Conservation (phyloP, 2,797 vertebrate genomes). For the Rhincodon typus region DNA sequence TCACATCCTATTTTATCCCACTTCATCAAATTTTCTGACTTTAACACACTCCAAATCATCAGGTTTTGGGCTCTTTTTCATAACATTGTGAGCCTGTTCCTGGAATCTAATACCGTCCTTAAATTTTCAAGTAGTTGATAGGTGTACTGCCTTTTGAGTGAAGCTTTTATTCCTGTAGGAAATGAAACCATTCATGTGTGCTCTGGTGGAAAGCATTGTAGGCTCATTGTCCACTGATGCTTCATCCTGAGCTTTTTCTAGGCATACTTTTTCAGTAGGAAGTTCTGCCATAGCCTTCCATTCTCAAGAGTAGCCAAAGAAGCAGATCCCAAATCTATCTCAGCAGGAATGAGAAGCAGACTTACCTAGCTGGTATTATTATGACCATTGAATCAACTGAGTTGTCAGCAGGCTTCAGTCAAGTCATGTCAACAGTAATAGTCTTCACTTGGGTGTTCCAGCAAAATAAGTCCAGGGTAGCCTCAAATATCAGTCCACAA, state of each 20-base stretch:
- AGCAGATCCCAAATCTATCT: neutral
- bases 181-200: neutral
- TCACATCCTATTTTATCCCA: neutral
- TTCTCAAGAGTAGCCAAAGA: neutral
- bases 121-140: neutral
- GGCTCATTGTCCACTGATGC: neutral
- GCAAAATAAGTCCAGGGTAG: too few species aligned
- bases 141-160: neutral
- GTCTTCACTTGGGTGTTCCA: too few species aligned
- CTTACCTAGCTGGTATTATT: too few species aligned
- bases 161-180: neutral
- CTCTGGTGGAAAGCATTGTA: neutral
- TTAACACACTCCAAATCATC: neutral
- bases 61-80: neutral
- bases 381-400: neutral
- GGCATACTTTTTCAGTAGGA: too few species aligned
- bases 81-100: neutral
- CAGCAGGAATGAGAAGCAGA: neutral
- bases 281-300: neutral
- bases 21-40: neutral
- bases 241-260: neutral
- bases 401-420: too few species aligned
- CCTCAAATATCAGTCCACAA: too few species aligned
- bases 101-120: neutral
- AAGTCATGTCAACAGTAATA: too few species aligned